phyloP scores from a whole-genome alignment of 2,113 vertebrate species.

The Mola mola region DNA sequence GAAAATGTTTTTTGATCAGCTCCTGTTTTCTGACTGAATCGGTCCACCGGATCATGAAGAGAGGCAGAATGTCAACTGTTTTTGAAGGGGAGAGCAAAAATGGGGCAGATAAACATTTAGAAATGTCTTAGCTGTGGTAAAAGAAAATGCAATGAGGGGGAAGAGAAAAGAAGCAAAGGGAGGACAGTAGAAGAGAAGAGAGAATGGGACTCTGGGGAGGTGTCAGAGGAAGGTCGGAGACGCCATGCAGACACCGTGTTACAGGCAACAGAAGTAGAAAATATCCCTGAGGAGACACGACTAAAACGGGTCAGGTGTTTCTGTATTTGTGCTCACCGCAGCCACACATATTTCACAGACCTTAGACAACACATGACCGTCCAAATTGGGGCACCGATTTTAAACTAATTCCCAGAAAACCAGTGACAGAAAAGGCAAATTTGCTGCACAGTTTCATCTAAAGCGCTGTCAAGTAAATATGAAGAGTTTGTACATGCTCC shows the following conservation, averaged over 20 bases:
- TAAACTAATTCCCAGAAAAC: no score
- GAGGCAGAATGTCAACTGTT: not conserved
- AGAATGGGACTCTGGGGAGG: constrained; percentile 18
- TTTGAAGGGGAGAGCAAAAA: not conserved
- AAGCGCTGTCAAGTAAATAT: no score
- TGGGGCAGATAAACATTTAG: constrained; percentile 8
- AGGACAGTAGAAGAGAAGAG: not conserved
- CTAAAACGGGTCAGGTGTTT: constrained; percentile 17
- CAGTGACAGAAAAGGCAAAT: no score
- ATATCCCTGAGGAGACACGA: constrained; percentile 14
- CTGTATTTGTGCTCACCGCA: not conserved
- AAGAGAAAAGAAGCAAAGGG: constrained; percentile 23
- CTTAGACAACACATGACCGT: not conserved
- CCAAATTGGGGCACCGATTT: no score
- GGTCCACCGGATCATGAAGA: constrained; percentile 17
- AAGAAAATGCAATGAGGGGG: not conserved
- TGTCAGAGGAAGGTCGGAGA: constrained; percentile 36
- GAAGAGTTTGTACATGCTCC: no score
- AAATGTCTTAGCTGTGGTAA: not conserved
- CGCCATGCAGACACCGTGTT: constrained; percentile 11
- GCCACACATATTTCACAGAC: constrained; percentile 23
- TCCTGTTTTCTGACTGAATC: constrained; percentile 30
- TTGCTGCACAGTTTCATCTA: no score
- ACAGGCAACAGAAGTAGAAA: constrained; percentile 30
- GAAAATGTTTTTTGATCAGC: constrained; percentile 56